Conservation (phyloP, 2,797 vertebrate genomes). For the Eupleurogrammus muticus region DNA sequence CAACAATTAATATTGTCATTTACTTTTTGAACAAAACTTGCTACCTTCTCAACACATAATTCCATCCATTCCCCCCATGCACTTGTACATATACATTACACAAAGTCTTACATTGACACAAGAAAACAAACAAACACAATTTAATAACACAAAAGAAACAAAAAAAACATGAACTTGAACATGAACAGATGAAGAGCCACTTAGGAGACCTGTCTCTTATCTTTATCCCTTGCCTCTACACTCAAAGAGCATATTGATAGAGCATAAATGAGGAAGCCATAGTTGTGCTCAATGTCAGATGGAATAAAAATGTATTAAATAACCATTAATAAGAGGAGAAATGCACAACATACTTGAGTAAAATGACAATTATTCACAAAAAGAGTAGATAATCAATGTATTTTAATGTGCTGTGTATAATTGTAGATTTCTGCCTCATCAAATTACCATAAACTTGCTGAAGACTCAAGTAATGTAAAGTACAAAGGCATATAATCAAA, state of each 20-base stretch:
- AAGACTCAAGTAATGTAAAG: conserved; percentile 21
- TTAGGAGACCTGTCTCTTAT: conserved; percentile 68
- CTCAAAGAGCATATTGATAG: conserved; percentile 63
- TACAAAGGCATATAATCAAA: conserved; percentile 39
- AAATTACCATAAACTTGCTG: conserved; percentile 34
- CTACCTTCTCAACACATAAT: not conserved
- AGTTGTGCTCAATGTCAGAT: conserved; percentile 43
- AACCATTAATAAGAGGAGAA: conserved; percentile 37
- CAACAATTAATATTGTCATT: not conserved
- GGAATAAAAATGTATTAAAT: conserved; percentile 52
- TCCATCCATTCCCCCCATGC: not conserved
- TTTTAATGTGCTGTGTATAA: conserved; percentile 11
- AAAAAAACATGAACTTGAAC: conserved; percentile 9
- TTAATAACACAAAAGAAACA: conserved; percentile 11
- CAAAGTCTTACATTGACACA: conserved; percentile 2
- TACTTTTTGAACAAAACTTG: not conserved
- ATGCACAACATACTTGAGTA: conserved; percentile 42
- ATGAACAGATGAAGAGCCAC: conserved; percentile 76
- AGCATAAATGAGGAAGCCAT: conserved; percentile 70
- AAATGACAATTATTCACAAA: conserved; percentile 48
- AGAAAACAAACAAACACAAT: conserved; percentile 1
- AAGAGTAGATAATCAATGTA: conserved; percentile 46
- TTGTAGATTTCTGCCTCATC: conserved; percentile 35
- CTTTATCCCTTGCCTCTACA: conserved; percentile 46
- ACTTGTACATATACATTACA: not conserved